Percentiles rank a stretch among this genome's conserved stretches.
phyloP scores from a whole-genome alignment of 2,797 vertebrate genomes.

The Sebastes umbrosus region DNA sequence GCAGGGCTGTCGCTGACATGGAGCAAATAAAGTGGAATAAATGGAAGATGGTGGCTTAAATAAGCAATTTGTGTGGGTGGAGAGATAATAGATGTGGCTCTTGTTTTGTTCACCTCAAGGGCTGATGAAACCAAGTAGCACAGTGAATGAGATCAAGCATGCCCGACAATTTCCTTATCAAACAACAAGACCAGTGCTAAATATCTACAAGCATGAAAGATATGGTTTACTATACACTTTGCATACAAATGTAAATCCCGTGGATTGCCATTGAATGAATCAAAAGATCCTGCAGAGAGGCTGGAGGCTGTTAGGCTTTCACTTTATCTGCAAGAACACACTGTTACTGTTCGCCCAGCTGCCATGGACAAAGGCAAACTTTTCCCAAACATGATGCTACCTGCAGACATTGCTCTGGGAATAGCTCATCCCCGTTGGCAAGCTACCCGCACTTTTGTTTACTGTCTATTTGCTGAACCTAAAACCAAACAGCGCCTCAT shows the following conservation, averaged over 20 bases:
- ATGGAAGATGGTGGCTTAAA: constrained; percentile 21
- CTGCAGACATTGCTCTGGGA: constrained; percentile 15
- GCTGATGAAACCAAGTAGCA: neutral
- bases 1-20: constrained; percentile 8
- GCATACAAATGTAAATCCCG: neutral
- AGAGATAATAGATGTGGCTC: neutral
- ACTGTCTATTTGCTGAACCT: constrained; percentile 23
- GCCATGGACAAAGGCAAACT: neutral
- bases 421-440: neutral
- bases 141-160: neutral
- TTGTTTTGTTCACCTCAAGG: neutral
- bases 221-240: neutral
- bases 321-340: neutral
- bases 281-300: neutral
- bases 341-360: neutral
- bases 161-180: neutral
- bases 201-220: neutral
- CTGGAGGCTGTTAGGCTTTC: neutral
- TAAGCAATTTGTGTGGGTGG: constrained; percentile 19
- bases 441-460: constrained; percentile 5
- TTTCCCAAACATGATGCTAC: neutral
- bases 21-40: constrained; percentile 14
- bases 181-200: neutral
- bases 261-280: neutral
- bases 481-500: constrained; percentile 41